phyloP scores from a whole-genome alignment of 2,113 vertebrate genomes.

The Mormoops blainvillei region DNA sequence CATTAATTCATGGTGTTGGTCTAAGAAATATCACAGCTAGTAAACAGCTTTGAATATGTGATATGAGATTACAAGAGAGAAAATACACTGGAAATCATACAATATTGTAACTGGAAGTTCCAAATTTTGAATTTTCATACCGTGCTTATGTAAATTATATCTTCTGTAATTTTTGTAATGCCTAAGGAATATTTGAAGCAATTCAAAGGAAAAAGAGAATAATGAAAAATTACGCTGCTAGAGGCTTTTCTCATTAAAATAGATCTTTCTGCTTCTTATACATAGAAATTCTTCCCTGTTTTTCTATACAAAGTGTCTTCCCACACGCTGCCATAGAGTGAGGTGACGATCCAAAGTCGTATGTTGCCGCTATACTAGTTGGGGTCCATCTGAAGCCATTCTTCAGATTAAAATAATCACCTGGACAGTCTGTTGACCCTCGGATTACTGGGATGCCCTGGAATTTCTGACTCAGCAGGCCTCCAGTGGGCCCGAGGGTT shows the following conservation, averaged over 20 bases:
- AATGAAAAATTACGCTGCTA: background rate
- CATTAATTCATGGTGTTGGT: background rate
- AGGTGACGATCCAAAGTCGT: background rate
- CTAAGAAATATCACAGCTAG: background rate
- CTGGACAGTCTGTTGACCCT: background rate
- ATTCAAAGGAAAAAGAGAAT: constrained; percentile 7
- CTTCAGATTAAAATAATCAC: background rate
- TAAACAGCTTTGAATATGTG: background rate
- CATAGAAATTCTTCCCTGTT: background rate
- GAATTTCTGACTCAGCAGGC: background rate
- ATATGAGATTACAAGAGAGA: background rate
- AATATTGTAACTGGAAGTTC: background rate
- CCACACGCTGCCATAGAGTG: background rate
- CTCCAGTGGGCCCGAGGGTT: background rate
- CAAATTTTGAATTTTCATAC: background rate
- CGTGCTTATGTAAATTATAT: background rate
- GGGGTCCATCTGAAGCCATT: background rate
- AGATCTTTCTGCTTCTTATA: background rate
- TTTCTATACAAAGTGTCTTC: background rate
- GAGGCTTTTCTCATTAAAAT: constrained; percentile 25
- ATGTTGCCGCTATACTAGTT: background rate
- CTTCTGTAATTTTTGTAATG: background rate
- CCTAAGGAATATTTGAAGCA: background rate
- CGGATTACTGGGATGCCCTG: background rate
- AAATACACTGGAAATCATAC: background rate